These are phyloP conservation scores for Deroplatys truncata DNA, from an alignment of 2,888 invertebrate species.

Conservation along the genomic window DNA sequence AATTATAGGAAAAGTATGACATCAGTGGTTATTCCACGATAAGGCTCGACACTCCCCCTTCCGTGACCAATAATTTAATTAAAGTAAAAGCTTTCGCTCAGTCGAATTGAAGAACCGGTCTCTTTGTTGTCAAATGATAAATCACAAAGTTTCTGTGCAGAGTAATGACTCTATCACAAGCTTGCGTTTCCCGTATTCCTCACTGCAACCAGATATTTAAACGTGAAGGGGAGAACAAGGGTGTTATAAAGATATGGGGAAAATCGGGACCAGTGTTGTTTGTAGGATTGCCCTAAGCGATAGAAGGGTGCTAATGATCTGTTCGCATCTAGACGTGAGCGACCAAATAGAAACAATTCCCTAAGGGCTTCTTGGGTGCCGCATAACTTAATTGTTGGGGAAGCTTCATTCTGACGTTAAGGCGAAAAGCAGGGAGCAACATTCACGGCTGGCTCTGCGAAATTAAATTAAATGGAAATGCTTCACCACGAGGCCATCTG, in stretches of 20 bases:
- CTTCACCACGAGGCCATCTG: background rate
- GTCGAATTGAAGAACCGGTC: background rate
- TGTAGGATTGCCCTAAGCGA: background rate
- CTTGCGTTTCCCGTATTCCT: background rate
- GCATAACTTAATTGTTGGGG: background rate
- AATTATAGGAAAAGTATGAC: background rate
- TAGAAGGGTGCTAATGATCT: background rate
- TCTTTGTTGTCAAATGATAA: background rate
- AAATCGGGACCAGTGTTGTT: background rate
- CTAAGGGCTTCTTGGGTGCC: background rate
- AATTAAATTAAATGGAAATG: background rate
- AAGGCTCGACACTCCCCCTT: background rate
- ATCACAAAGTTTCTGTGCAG: background rate
- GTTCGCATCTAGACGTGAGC: background rate
- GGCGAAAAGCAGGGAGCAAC: background rate
- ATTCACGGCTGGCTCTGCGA: background rate
- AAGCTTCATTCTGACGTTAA: background rate
- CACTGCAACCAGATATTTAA: background rate
- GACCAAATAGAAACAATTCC: background rate
- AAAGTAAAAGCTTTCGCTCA: background rate
- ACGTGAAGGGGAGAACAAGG: background rate
- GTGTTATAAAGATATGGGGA: background rate
- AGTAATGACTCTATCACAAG: background rate
- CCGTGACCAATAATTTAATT: background rate
- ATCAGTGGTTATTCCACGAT: background rate